These are phyloP conservation scores for Rhea americana DNA, from an alignment of 2,113 vertebrate species.

Conservation along the genomic window DNA sequence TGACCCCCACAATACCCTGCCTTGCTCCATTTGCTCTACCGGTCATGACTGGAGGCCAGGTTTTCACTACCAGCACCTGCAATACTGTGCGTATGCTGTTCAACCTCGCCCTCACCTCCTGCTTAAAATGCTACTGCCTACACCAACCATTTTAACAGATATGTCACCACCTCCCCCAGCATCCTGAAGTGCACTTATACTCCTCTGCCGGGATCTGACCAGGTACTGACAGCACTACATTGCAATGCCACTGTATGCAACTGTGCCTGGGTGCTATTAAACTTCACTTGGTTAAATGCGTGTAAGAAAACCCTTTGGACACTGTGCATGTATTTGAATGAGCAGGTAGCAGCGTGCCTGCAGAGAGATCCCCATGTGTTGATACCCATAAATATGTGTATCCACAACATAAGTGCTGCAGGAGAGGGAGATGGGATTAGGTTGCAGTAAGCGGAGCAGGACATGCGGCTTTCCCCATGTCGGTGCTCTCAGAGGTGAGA, in stretches of 20 bases:
- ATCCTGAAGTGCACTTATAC: background rate
- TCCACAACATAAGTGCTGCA: fast-evolving
- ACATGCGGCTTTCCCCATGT: fast-evolving
- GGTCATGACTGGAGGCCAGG: background rate
- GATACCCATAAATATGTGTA: fast-evolving
- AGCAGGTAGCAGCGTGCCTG: background rate
- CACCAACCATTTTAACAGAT: background rate
- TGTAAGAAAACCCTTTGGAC: background rate
- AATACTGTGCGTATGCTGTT: background rate
- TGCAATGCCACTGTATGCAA: fast-evolving
- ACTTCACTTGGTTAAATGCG: fast-evolving
- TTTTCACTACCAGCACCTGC: background rate
- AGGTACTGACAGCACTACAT: fast-evolving
- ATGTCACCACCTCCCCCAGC: background rate
- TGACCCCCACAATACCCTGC: background rate
- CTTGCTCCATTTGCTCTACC: background rate
- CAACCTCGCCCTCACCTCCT: background rate
- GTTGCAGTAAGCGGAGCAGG: background rate
- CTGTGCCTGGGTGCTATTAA: background rate
- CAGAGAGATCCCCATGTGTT: fast-evolving
- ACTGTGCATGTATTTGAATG: fast-evolving
- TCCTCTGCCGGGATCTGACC: background rate
- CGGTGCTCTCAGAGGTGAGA: background rate
- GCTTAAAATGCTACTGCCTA: background rate
- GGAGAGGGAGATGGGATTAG: background rate